Evolutionary conservation across 2,888 invertebrate species (phyloP), one percentile per base, ranked within the genome.

Genomic region (Abrostola triplasia): DNA sequence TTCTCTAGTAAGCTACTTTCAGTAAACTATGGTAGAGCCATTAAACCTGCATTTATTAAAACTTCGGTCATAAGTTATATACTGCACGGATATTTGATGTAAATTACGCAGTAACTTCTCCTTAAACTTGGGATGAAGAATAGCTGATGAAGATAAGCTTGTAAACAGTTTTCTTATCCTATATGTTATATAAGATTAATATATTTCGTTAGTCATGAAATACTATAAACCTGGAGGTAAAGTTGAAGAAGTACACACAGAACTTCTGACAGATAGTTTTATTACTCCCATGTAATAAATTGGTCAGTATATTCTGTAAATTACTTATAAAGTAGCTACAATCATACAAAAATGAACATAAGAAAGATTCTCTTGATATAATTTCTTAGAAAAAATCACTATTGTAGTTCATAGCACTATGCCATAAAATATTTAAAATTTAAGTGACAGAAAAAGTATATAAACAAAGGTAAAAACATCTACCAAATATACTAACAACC

Each of bases 31-130:
- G 42, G 41, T n/a, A 36, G 10, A 57, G 12, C 13, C 11, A 50
- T 36, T 36, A 10, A 36, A 35, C 42, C 13, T 50, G 50, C 5
- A 36, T 51, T 44, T 51, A 50, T 58, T 38, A 10, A 36, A 60
- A 50, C 13, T 44, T 38, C 10, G 12, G 42, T 35, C 24, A 11
- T 10, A 38, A 54, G 36, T 60, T 60, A 47, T 36, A 12, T 47
- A 37, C 9, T 44, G n/a, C 40, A 6, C 12, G 10, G 38, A 8
- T 40, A 12, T 37, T 11, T 5, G 40, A 57, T 40, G 37, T 49
- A 35, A 49, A 36, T 57, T 49, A 35, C 38, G 24, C 8, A 36
- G 8, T 5, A 56, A 40, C 48, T 49, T 40, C 11, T 35, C 11
- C 10, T n/a, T 49, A 9, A 49, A 13, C 24, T 35, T 48, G 7